phyloP scores from a whole-genome alignment of 2,797 vertebrate genomes.

The Typhlichthys subterraneus region DNA sequence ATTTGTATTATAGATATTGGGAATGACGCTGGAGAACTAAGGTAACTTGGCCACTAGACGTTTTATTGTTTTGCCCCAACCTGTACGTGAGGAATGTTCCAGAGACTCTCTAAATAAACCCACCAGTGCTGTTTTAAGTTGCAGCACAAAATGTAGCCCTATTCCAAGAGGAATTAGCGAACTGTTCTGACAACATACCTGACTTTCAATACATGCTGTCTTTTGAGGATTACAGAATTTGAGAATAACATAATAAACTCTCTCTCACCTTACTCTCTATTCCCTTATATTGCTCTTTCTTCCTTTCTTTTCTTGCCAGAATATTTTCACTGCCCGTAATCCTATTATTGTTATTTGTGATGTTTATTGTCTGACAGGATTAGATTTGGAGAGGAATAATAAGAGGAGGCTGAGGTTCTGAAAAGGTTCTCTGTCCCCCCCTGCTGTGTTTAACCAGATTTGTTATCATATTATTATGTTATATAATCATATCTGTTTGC shows the following conservation, averaged over 20 bases:
- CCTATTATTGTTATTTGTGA: conserved; percentile 65
- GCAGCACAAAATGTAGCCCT: conserved; percentile 31
- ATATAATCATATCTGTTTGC: conserved; percentile 65
- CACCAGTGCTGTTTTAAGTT: conserved; percentile 45
- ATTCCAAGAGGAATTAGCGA: conserved; percentile 52
- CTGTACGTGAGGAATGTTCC: conserved; percentile 58
- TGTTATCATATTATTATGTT: conserved; percentile 65
- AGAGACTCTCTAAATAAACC: conserved; percentile 53
- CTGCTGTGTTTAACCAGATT: conserved; percentile 60
- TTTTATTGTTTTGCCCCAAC: conserved; percentile 41
- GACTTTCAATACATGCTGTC: conserved; percentile 30
- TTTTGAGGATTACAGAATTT: conserved; percentile 34
- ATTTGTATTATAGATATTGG: not conserved
- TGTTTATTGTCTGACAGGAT: conserved; percentile 74
- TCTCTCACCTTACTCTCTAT: conserved; percentile 23
- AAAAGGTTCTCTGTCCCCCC: conserved; percentile 61
- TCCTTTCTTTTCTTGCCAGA: conserved; percentile 28
- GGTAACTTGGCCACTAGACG: conserved; percentile 39
- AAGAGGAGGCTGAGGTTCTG: conserved; percentile 56
- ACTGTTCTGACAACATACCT: conserved; percentile 44
- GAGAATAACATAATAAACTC: conserved; percentile 33
- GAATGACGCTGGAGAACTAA: conserved; percentile 25
- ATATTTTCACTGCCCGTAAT: conserved; percentile 69
- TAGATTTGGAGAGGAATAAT: conserved; percentile 65
- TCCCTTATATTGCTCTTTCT: not conserved